phyloP scores from a whole-genome alignment of 2,888 invertebrate genomes.

The Tetragonisca angustula region DNA sequence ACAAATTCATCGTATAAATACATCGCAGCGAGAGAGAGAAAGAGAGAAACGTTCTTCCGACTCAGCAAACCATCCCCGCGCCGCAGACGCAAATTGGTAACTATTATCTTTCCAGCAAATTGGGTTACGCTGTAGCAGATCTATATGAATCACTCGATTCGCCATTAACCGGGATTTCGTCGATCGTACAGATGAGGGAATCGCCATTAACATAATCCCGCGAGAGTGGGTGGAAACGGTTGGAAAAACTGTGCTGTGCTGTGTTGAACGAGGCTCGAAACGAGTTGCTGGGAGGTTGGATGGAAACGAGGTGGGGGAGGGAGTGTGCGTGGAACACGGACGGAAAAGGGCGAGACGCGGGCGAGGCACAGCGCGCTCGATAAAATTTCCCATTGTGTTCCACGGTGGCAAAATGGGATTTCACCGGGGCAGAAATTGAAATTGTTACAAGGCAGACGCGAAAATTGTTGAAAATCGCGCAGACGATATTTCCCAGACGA shows the following conservation, averaged over 20 bases:
- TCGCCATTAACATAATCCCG: slow-evolving; percentile 69
- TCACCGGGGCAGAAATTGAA: slow-evolving; percentile 65
- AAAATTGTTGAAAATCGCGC: slow-evolving; percentile 62
- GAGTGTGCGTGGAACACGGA: not conserved
- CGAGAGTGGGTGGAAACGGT: slow-evolving; percentile 54
- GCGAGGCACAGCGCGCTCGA: slow-evolving; percentile 63
- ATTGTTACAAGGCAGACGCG: slow-evolving; percentile 69
- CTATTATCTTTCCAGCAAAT: slow-evolving; percentile 25
- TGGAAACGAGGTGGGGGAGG: no score
- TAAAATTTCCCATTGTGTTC: slow-evolving; percentile 71
- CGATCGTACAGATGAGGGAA: slow-evolving; percentile 53
- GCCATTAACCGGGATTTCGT: slow-evolving; percentile 63
- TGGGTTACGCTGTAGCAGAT: slow-evolving; percentile 24
- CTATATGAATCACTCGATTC: slow-evolving; percentile 64
- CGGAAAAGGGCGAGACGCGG: not conserved
- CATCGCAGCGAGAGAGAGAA: no score
- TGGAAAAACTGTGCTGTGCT: slow-evolving; percentile 35
- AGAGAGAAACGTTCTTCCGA: not conserved
- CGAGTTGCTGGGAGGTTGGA: not conserved
- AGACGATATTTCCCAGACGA: slow-evolving; percentile 42
- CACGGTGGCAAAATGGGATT: slow-evolving; percentile 60
- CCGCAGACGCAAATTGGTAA: slow-evolving; percentile 11
- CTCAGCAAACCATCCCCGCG: not conserved
- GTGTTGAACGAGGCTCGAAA: slow-evolving; percentile 18
- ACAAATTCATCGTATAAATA: no score